Conservation (phyloP, 2,888 invertebrate species). For the Diarsia brunnea region DNA sequence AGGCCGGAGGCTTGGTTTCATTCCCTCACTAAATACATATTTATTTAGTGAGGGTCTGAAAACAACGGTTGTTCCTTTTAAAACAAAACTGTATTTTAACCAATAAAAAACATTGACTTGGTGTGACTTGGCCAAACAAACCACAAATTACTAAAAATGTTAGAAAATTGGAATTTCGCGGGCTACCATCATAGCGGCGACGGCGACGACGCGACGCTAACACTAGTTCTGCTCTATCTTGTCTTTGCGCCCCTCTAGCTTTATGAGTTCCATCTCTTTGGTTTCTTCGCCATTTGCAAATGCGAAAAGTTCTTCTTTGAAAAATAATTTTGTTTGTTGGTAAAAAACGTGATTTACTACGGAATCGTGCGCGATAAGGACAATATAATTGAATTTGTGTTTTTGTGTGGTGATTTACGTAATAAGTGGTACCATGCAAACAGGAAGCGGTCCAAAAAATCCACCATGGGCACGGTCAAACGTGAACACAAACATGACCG, state of each 20-base stretch:
- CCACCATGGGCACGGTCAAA: conserved; percentile 95
- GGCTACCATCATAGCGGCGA: background rate
- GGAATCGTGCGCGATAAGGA: background rate
- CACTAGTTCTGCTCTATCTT: background rate
- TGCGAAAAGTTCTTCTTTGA: background rate
- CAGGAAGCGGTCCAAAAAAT: conserved; percentile 93
- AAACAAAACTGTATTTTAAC: too few relatives aligned
- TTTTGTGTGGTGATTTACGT: conserved; percentile 83
- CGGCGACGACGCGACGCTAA: background rate
- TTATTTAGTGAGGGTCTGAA: too few relatives aligned
- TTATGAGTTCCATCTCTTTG: background rate
- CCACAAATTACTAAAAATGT: background rate
- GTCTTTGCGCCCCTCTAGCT: background rate
- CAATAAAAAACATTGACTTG: background rate
- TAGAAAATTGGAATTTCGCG: background rate
- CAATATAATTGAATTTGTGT: conserved; percentile 22
- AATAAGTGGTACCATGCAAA: conserved; percentile 91
- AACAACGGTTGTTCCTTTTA: too few relatives aligned
- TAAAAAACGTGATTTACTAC: background rate
- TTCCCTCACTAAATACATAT: too few relatives aligned
- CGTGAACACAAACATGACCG: conserved; percentile 89
- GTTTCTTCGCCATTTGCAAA: conserved; percentile 7
- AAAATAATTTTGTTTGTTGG: background rate
- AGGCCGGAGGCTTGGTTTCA: too few relatives aligned
- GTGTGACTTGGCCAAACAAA: background rate